Base-by-base conservation (phyloP, 2,888 invertebrate genomes). In the Drosophila paranaensis region DNA sequence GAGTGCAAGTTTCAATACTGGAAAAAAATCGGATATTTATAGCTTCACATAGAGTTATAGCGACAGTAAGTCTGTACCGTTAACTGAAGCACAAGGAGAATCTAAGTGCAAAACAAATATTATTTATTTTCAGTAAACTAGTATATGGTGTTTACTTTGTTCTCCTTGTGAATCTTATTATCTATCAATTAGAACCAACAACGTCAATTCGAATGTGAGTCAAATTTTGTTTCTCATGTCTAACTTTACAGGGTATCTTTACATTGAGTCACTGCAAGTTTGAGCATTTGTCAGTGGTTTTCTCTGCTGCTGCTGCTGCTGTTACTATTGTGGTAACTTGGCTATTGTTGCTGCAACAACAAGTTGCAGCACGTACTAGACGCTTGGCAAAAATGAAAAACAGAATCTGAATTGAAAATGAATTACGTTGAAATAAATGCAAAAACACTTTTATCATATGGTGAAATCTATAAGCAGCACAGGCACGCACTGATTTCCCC, bases 341-440 rank as follows among this genome's bases (percentile, higher is more conserved):
- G 60, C 73, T 60, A 60, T 68, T 74, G 77, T 75, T 75, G 67
- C 65, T 67, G 67, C 67, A 56, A 57, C 77, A 74, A 74, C 74
- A 79, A 70, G 69, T 77, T 68, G 70, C 69, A 65, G 77, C 88
- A 80, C 79, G 90, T 86, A 86, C 70, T 25, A 50, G 51, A 68
- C 69, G 73, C 71, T 64, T 71, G 55, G 69, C 63, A 62, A 69
- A 71, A 70, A 60, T 54, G 42, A 73, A 81, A 79, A 71, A 62
- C 61, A 65, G 56, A 79, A 70, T 74, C 79, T 74, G 87, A 81
- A 89, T 89, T 76, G 76, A 89, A 84, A 87, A 85, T 87, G 72
- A 89, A 81, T 76, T 81, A 65, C 69, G 60, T 56, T 72, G 77
- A 75, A 85, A 84, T 70, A 63, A 75, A 82, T 88, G 82, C 81